A percentile compares a stretch with the other conserved stretches of the same genome.
Evolutionary conservation across 2,888 invertebrate species (phyloP).

Genomic region (Agrotis puta): DNA sequence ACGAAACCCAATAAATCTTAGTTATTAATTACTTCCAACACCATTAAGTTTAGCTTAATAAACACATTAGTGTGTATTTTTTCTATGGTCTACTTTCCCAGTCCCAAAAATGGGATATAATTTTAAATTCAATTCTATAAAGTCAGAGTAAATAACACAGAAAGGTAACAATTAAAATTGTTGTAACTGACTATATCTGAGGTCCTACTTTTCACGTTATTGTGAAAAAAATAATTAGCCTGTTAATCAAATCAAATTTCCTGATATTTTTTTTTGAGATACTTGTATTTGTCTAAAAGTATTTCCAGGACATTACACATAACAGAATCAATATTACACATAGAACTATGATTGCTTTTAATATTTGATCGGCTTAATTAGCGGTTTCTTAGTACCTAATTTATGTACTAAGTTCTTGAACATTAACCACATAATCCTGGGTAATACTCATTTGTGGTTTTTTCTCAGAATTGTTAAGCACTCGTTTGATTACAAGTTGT

Average conservation of each 20-base stretch:
- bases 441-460: conserved; percentile 20
- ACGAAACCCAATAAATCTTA: no score
- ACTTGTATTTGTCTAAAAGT: background rate
- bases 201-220: no score
- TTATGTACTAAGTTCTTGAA: conserved; percentile 1
- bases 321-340: conserved; percentile 11
- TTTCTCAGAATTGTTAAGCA: conserved; percentile 49
- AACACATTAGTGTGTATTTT: no score
- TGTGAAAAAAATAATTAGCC: no score
- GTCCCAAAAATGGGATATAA: background rate
- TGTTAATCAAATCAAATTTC: background rate
- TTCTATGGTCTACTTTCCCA: no score
- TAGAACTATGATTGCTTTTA: conserved; percentile 6
- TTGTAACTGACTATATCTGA: background rate
- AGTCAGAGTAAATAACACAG: no score
- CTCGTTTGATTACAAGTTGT: conserved; percentile 17
- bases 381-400: conserved; percentile 20
- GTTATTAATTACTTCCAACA: no score
- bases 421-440: conserved; percentile 25
- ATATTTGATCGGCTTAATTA: conserved; percentile 14
- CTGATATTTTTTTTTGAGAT: conserved; percentile 31
- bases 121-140: background rate
- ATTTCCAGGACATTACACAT: background rate
- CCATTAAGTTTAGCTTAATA: no score
- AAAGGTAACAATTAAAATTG: background rate